Percentiles rank a stretch among this genome's conserved stretches.
Conservation (phyloP, 2,888 invertebrate genomes). For the Imbricaverruca yamaguchii region DNA sequence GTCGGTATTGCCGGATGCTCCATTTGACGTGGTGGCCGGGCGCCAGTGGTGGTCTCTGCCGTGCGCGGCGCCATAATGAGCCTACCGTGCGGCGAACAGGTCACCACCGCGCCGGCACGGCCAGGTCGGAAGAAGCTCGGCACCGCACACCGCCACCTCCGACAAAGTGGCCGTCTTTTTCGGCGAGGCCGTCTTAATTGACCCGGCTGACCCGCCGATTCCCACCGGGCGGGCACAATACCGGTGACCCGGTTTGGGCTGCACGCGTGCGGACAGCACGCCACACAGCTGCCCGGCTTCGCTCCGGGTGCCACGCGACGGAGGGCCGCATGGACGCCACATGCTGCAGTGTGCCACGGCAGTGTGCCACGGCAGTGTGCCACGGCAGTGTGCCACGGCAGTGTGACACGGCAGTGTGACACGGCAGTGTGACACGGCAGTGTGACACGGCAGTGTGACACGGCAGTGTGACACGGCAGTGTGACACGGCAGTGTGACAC, state of each 20-base stretch:
- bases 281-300: too few relatives aligned
- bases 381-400: too few relatives aligned
- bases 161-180: background rate
- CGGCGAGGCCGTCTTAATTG: background rate
- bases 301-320: too few relatives aligned
- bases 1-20: background rate
- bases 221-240: background rate
- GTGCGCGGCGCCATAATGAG: background rate
- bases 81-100: background rate
- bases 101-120: background rate
- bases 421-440: too few relatives aligned
- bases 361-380: too few relatives aligned
- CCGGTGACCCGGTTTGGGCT: background rate
- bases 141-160: background rate
- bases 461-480: too few relatives aligned
- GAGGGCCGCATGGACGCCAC: too few relatives aligned
- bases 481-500: too few relatives aligned
- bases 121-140: background rate
- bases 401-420: too few relatives aligned
- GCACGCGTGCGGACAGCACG: background rate
- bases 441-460: too few relatives aligned
- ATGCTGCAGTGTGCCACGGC: too few relatives aligned
- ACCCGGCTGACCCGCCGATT: background rate
- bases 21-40: background rate
- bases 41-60: background rate